phyloP scores from a whole-genome alignment of 1,140 invertebrate species.

The Drosophila hydei region DNA sequence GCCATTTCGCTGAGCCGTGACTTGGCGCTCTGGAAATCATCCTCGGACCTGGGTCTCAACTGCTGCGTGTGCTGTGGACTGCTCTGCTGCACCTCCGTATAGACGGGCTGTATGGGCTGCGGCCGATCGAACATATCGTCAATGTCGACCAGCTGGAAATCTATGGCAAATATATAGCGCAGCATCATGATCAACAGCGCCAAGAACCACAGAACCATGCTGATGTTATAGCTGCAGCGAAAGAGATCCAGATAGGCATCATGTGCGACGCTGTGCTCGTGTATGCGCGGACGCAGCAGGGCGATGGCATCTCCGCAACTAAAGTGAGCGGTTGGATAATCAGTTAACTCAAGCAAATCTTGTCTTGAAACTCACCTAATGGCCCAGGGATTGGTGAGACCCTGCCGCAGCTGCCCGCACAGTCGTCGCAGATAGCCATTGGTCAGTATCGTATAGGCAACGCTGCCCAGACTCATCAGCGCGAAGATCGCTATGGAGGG shows the following conservation, averaged over 20 bases:
- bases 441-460: constrained; percentile 68
- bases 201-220: constrained; percentile 70
- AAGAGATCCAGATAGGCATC: constrained; percentile 68
- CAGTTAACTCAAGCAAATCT: no score
- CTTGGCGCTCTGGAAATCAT: constrained; percentile 79
- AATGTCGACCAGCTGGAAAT: constrained; percentile 78
- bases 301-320: constrained; percentile 74
- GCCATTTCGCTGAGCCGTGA: constrained; percentile 72
- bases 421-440: constrained; percentile 63
- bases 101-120: constrained; percentile 45
- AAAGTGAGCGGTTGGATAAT: not conserved
- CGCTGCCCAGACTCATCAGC: constrained; percentile 67
- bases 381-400: constrained; percentile 57
- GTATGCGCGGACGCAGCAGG: constrained; percentile 65
- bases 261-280: constrained; percentile 62
- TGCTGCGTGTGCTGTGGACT: constrained; percentile 53
- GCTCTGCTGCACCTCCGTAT: constrained; percentile 48
- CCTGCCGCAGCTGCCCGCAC: constrained; percentile 56
- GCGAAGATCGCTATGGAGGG: constrained; percentile 76
- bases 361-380: constrained; percentile 44
- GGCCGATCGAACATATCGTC: constrained; percentile 66
- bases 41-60: constrained; percentile 63
- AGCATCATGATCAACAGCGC: constrained; percentile 71
- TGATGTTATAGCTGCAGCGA: constrained; percentile 63
- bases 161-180: constrained; percentile 73